Evolutionary conservation across 2,888 invertebrate genomes (phyloP), one percentile per base, ranked within the genome.

Genomic region (Andrena camellia): DNA sequence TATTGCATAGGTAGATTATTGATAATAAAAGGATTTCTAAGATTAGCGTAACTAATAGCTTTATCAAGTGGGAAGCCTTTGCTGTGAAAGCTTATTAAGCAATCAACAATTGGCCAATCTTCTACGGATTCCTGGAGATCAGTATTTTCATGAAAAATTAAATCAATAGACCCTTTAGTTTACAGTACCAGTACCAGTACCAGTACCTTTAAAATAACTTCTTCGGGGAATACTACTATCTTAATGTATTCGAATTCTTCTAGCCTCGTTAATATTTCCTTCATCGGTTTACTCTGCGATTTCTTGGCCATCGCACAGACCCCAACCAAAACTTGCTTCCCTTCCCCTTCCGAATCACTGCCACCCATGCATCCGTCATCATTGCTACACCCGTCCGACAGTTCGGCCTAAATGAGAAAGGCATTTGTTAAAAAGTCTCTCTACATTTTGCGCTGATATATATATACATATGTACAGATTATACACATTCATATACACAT

Each of bases 291-390:
- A 86, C 99, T 99, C 93, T 98, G 98, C 52, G 99, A 99, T 95
- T 99, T 99, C 95, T 99, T 99, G 92, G 98, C 97, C 99, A 99
- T 99, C 89, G 99, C 99, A 95, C 99, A 99, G 81, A 99, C 97
- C 84, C 99, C 99, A 91, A 99, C 99, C 93, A 99, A 96, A 90
- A 99, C 98, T 93, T 99, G 98, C 94, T 98, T 98, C 91, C 97
- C 97, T 93, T 94, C 94, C 66, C 95, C 95, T 83, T 95, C 95
- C 93, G 94, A 91, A 83, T 95, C 95, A 87, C 94, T 94, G 76
- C 94, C 94, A 33, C 91, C 94, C 91, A 95, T 91, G 73, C 94
- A 94, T 88, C 94, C 95, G 92, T 94, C 95, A 83, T 95, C 95
- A 92, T 97, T 97, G 82, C 95, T 93, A 91, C 96, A 97, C 93